These are phyloP conservation scores for Acrobasis repandana DNA, from an alignment of 2,888 invertebrate genomes.

Conservation along the genomic window DNA sequence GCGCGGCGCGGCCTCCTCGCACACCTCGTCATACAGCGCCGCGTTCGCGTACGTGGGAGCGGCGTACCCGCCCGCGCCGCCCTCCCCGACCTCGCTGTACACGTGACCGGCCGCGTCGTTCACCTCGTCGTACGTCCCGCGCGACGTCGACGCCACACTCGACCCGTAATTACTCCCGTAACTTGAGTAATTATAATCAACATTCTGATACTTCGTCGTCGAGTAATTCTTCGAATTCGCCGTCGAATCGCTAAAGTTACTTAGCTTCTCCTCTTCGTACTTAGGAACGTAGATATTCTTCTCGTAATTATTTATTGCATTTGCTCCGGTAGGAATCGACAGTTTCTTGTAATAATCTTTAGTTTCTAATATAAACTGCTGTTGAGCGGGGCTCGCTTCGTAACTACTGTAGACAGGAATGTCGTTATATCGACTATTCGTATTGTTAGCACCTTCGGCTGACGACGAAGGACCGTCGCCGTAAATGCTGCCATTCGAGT, in stretches of 20 bases:
- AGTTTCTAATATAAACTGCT: slow-evolving; percentile 68
- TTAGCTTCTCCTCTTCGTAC: slow-evolving; percentile 65
- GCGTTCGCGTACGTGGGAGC: slow-evolving; percentile 48
- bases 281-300: slow-evolving; percentile 75
- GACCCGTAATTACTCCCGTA: slow-evolving; percentile 43
- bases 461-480: slow-evolving; percentile 45
- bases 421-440: slow-evolving; percentile 52
- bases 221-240: slow-evolving; percentile 76
- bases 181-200: slow-evolving; percentile 52
- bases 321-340: slow-evolving; percentile 56
- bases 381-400: slow-evolving; percentile 60
- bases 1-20: slow-evolving; percentile 62
- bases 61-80: slow-evolving; percentile 38
- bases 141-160: slow-evolving; percentile 45
- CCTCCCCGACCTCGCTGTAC: slow-evolving; percentile 68
- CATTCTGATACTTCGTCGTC: slow-evolving; percentile 68
- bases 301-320: slow-evolving; percentile 59
- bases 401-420: slow-evolving; percentile 66
- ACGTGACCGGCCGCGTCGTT: slow-evolving; percentile 66
- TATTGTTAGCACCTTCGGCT: slow-evolving; percentile 38
- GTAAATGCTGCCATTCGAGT: slow-evolving; percentile 52
- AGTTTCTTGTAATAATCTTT: slow-evolving; percentile 74
- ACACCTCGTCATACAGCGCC: slow-evolving; percentile 72
- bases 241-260: slow-evolving; percentile 65
- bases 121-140: slow-evolving; percentile 63